Base-by-base conservation (phyloP, 2,888 invertebrate species). In the Pachycephus smyrnensis region DNA sequence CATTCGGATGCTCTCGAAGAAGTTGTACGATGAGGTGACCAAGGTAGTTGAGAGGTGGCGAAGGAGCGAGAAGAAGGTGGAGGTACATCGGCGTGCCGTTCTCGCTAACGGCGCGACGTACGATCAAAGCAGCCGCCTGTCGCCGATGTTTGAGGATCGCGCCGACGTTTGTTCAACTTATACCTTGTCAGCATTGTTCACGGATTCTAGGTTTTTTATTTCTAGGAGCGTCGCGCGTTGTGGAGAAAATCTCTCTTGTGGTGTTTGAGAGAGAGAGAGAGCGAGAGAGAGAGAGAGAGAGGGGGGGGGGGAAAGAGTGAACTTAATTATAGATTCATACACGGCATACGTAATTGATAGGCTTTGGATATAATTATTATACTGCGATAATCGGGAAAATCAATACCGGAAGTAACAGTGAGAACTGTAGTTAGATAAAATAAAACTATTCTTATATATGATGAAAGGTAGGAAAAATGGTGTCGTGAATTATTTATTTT, bases 171-270 rank as follows among this genome's bases (percentile, higher is more conserved):
- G 89, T 86, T 85, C 84, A 89, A 89, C 88, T 90, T 90, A 89
- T 89, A 89, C 88, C 87, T 89, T 89, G 89, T 90, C 88, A 90
- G 89, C 86, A 88, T 84, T 87, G 90, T 88, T 89, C 89, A 89
- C 89, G 88, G 83, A 82, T 81, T 81, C 81, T 79, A 80, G 80
- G 80, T 76, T 71, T 71, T 32, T 69, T 40, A 6, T 23, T 55
- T 55, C 30, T 31, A 55, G 2, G 84, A 84, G 80, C 37, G 78
- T 35, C 80, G 75, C 77, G 80, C 80, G 12, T 75, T 4, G 36
- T 73, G 73, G 77, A 77, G 80, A 79, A 83, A 81, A 82, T 83
- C 83, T 80, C 75, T 73, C 77, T 76, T 75, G 80, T 36, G 69
- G 69, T 77, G 68, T 77, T 32, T 82, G 76, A 73, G 12, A 36